Evolutionary conservation across 1,140 invertebrate species (phyloP), one percentile per base, ranked within the genome.

Genomic region (Thaumatotibia leucotreta): DNA sequence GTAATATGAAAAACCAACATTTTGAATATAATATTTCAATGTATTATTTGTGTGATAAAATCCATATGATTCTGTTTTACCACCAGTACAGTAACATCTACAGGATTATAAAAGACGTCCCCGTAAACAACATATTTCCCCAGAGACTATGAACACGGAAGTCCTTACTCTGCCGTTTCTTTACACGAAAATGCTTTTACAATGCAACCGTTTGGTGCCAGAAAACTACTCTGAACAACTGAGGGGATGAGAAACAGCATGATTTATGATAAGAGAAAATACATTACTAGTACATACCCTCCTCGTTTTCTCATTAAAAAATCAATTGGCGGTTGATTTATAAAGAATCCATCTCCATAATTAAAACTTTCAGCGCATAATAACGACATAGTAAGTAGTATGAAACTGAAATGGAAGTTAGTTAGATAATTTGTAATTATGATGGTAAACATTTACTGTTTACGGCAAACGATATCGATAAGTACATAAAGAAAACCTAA

Each of bases 121-220:
- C 49, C 23, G 8, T 24, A 52, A 52, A 22, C 49, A 50, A 50
- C 20, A 4, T 24, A 27, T 17, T 1, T 58, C 24, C 52, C 52
- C 52, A 58, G 52, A 58, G 52, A 22, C 14, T 10, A 11, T 54
- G 14, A 58, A 14, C 11, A 14, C 23, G 52, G 52, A 58, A 58
- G n/a, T 14, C 24, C 52, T 27, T 27, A 58, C 24, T 6, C 9
- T 27, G 52, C 52, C 29, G 24, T 29, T 58, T 29, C 1, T 58
- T 24, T 27, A 58, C 52, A 58, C 10, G 52, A 27, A 58, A 58
- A 58, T 31, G 24, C 52, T 58, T 58, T 58, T 27, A 58, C 52
- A 58, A 58, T 29, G 24, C 24, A 23, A 58, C 23, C 23, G 11
- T 27, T 1, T 11, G 0, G 10, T 58, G 52, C 22, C 23, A 27